Evolutionary conservation across 2,797 vertebrate species (phyloP).

Genomic region (Oceanodroma leucorhoa): DNA sequence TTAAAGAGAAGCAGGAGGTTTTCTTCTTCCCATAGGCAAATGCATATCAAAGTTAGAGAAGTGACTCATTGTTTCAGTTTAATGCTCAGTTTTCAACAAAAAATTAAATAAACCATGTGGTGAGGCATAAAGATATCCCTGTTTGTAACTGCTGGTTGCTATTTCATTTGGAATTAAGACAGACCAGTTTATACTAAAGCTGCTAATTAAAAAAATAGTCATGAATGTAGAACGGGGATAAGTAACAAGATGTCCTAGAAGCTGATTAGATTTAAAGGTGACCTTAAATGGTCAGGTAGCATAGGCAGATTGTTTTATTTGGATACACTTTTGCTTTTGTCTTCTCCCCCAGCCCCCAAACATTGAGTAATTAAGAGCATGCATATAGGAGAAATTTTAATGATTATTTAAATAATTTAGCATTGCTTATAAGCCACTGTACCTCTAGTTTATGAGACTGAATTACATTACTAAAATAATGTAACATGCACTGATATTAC

Average conservation of each 20-base stretch:
- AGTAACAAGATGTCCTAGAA: constrained; percentile 2
- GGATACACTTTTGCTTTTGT: background rate
- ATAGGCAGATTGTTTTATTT: background rate
- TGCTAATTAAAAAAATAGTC: constrained; percentile 36
- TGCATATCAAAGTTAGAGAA: background rate
- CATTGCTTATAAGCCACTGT: background rate
- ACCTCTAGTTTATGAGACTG: background rate
- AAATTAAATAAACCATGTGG: background rate
- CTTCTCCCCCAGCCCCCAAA: background rate
- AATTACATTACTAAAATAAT: background rate
- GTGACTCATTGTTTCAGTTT: background rate
- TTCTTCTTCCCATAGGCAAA: background rate
- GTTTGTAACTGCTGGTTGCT: background rate
- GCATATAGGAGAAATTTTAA: background rate
- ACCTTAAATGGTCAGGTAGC: constrained; percentile 9
- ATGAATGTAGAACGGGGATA: constrained; percentile 6
- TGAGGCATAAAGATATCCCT: background rate
- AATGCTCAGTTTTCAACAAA: background rate
- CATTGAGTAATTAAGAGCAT: background rate
- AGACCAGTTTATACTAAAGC: background rate
- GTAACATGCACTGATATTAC: background rate
- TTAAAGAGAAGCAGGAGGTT: background rate
- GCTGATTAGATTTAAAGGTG: constrained; percentile 32
- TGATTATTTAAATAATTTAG: background rate
- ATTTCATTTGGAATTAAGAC: background rate